Base-by-base conservation (phyloP, 2,113 vertebrate species). In the Pyrgilauda ruficollis region DNA sequence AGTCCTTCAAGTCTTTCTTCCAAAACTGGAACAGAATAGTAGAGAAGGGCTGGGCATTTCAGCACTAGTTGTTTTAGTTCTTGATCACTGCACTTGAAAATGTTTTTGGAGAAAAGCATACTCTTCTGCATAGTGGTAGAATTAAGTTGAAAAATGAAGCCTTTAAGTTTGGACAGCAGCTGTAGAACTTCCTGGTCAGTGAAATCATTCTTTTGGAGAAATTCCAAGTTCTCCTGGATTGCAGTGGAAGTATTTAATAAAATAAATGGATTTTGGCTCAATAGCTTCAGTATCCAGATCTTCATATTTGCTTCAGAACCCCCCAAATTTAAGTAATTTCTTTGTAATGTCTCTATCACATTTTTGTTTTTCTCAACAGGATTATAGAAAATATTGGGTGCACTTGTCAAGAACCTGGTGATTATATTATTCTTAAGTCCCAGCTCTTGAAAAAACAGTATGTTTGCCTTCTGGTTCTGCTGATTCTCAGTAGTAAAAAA, bases 231-330 rank as follows among this genome's bases (percentile, higher is more conserved):
- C 52, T 98, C 97, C 73, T 93, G 92, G 79, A 99, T 87, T n/a
- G 97, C 37, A 1, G 96, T 88, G 9, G 98, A 96, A 22, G 97
- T 95, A 78, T 98, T 99, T 87, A 99, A 97, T 84, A 99, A 97
- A 92, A 99, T 98, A 96, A 98, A 99, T 6, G 99, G 98, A 93
- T 99, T 99, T 96, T 99, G 99, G 96, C 98, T 99, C 91, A 99
- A 93, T 73, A 99, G 95, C 93, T 99, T 99, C 75, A 99, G 98
- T 64, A 99, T 97, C 99, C 99, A 99, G 69, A 98, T 96, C 94
- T 98, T 99, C 98, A 98, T 98, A 88, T 99, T 99, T 76, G 97
- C 96, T 33, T 98, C 96, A 7, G 98, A 98, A 31, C 99, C 99
- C 2, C 99, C 99, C 33, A 99, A 97, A 61, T 97, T 97, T 89